Base-by-base conservation (phyloP, 2,797 vertebrate genomes). In the Tapirus indicus region DNA sequence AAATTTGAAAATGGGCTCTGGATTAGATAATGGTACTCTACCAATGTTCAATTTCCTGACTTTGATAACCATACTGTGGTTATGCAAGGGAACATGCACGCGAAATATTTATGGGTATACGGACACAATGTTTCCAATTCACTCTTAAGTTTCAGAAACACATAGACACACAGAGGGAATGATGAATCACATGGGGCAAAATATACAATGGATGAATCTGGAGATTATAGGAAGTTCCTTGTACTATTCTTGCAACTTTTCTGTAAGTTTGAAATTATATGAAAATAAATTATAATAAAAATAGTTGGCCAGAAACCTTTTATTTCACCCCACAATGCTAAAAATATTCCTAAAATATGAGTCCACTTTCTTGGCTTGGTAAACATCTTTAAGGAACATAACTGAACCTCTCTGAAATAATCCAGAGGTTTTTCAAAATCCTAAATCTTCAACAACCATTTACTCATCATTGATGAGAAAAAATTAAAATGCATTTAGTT, bases 221-320 rank as follows among this genome's bases (percentile, higher is more conserved):
- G 44, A 62, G 20, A 29, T 44, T 58, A 58, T 2, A 62, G 10
- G 52, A 21, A 89, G 21, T 49, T 86, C 75, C 16, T 52, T 74
- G n/a, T 16, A 77, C 11, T 58, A 52, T 56, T 66, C 72, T 23
- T 79, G 20, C 11, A 94, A 54, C 17, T 72, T 74, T 88, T 88
- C 21, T 35, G 5, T 60, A 96, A 92, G 27, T 80, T 75, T 79
- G 47, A 88, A 93, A 85, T 85, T 75, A 88, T 29, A 78, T 52
- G n/a, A 96, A 92, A 85, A 68, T 77, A 90, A 89, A 68, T 77
- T 44, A 47, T 16, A 91, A 62, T 10, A 60, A 72, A 88, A 71
- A 38, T 7, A 68, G 12, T 44, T 44, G 44, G 20, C 49, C 10
- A 80, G 56, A 91, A 44, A 41, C 27, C 82, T 90, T 72, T 66